Evolutionary conservation across 2,113 vertebrate genomes (phyloP).

Genomic region (Cyphomyrus discorhynchus): DNA sequence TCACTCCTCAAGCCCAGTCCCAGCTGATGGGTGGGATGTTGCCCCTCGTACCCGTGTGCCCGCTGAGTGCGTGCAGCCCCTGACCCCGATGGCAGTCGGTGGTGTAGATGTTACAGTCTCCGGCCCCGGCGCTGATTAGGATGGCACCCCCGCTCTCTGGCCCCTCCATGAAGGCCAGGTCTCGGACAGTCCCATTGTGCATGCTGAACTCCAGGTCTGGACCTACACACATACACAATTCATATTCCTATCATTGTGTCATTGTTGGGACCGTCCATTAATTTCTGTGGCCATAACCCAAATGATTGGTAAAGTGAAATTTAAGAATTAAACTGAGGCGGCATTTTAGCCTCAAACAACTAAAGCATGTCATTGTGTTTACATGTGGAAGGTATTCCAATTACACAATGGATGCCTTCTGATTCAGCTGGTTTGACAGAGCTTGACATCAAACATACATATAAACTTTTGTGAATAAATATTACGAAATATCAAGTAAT

Average conservation of each 20-base stretch:
- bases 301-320: neutral
- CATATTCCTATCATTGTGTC: neutral
- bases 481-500: too few relatives aligned
- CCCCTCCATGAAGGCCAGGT: conserved; percentile 98
- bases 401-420: too few relatives aligned
- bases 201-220: conserved; percentile 93
- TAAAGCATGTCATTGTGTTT: too few relatives aligned
- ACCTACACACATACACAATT: conserved; percentile 52
- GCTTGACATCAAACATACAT: too few relatives aligned
- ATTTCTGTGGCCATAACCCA: neutral
- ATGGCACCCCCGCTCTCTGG: conserved; percentile 93
- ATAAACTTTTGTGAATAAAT: too few relatives aligned
- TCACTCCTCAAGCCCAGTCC: neutral
- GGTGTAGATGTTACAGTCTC: conserved; percentile 82
- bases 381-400: too few relatives aligned
- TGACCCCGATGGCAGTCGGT: conserved; percentile 93
- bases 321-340: too few relatives aligned
- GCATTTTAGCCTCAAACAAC: too few relatives aligned
- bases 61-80: conserved; percentile 79
- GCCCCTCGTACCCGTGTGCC: conserved; percentile 69
- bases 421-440: too few relatives aligned
- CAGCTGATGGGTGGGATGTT: neutral
- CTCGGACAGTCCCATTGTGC: conserved; percentile 96
- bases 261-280: neutral
- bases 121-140: conserved; percentile 87